Conservation (phyloP, 2,113 vertebrate genomes). For the Poeciliopsis retropinna region DNA sequence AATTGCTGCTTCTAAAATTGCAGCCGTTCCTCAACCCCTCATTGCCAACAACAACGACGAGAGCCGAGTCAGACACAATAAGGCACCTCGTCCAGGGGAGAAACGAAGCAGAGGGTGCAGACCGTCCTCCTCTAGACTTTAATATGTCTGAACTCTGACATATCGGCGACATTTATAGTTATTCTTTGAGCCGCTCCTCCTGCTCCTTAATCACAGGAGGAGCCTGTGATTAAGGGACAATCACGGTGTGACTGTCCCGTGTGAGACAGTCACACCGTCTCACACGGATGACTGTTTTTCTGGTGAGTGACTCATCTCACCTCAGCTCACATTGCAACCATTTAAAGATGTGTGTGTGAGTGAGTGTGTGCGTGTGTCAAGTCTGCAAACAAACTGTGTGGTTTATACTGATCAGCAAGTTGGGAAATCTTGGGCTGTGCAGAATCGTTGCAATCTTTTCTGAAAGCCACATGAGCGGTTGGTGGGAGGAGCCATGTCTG, state of each 20-base stretch:
- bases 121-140: neutral
- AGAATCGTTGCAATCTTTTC: constrained; percentile 46
- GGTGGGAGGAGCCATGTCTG: neutral
- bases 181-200: constrained; percentile 11
- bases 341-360: constrained; percentile 17
- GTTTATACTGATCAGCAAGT: constrained; percentile 42
- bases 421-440: constrained; percentile 37
- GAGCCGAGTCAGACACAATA: constrained; percentile 26
- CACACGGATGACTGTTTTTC: constrained; percentile 39
- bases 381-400: constrained; percentile 35
- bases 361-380: neutral
- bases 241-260: too few species aligned
- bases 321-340: constrained; percentile 38
- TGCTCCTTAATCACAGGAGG: too few species aligned
- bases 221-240: too few species aligned
- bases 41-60: constrained; percentile 47
- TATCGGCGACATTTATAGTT: constrained; percentile 8
- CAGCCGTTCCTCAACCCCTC: constrained; percentile 40
- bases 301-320: constrained; percentile 49
- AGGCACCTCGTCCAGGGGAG: constrained; percentile 9
- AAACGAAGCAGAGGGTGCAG: constrained; percentile 6
- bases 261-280: too few species aligned
- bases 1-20: constrained; percentile 47
- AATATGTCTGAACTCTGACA: neutral
- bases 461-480: neutral